Base-by-base conservation (phyloP, 2,888 invertebrate genomes). In the Aphidoletes aphidimyza region DNA sequence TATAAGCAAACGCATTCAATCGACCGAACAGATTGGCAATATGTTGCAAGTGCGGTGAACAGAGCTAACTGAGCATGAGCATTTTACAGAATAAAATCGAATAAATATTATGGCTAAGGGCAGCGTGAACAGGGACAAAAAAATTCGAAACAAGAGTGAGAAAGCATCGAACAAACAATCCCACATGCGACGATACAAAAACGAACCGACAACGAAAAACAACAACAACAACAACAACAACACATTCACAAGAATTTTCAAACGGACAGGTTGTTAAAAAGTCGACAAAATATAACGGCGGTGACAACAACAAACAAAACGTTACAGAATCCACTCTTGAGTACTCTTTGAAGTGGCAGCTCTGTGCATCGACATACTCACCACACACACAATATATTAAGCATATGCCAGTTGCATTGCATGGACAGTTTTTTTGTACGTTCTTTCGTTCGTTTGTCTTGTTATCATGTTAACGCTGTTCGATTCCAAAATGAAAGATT, bases 221-320 rank as follows among this genome's bases (percentile, higher is more conserved):
- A n/a, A n/a, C n/a, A n/a, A n/a, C n/a, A n/a, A n/a, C n/a, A n/a
- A n/a, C n/a, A n/a, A n/a, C n/a, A n/a, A n/a, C n/a, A n/a, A n/a
- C n/a, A n/a, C n/a, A n/a, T n/a, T n/a, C 17, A 54, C 54, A 54
- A 54, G 54, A 54, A 22, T 22, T 22, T 54, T 22, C 54, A 22
- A 54, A 54, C 54, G 54, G 54, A 54, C 54, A 54, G 54, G 54
- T 54, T 54, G 54, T 54, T 54, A 54, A 54, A 54, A 54, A 54
- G 54, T 54, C 54, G 54, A 47, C 47, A 47, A 47, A 47, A 47
- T n/a, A n/a, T 47, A 47, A 47, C 47, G 17, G 54, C 54, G 54
- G 54, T 22, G 54, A 54, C 54, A 54, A 54, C 54, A 54, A 54
- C 54, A 54, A 54, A 54, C 54, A 22, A 54, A 54, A 47, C 47